Evolutionary conservation across 1,140 invertebrate genomes (phyloP).

Genomic region (Cryptotermes secundus): DNA sequence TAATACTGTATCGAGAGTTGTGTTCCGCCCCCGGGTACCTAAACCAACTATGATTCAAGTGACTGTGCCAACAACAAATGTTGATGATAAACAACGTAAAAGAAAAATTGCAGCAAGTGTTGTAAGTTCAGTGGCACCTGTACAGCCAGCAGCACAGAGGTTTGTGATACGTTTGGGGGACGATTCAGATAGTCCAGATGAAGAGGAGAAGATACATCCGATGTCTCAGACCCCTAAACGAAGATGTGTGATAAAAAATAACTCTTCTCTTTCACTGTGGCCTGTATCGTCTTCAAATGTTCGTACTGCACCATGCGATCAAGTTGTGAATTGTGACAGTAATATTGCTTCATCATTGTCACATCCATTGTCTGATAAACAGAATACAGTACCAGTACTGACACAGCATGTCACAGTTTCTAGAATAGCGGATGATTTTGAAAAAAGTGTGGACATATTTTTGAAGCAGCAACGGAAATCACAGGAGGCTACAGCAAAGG

Average conservation of each 20-base stretch:
- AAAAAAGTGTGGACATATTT: constrained; percentile 48
- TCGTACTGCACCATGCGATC: not conserved
- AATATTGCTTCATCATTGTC: too few relatives aligned
- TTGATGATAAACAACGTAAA: not conserved
- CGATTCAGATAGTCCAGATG: constrained; percentile 48
- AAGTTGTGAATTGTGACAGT: too few relatives aligned
- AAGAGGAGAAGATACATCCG: constrained; percentile 37
- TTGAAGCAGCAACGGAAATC: constrained; percentile 46
- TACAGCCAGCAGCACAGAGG: constrained; percentile 36
- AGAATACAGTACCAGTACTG: not conserved
- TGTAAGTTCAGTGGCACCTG: constrained; percentile 36
- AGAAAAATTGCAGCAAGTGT: not conserved
- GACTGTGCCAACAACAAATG: not conserved
- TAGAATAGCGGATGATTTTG: constrained; percentile 43
- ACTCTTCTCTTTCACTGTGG: not conserved
- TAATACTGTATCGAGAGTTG: not conserved
- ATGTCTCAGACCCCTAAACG: constrained; percentile 14
- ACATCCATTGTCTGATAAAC: not conserved
- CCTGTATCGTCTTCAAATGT: not conserved
- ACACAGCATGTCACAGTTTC: too few relatives aligned
- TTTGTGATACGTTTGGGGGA: constrained; percentile 48
- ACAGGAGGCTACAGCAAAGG: constrained; percentile 42
- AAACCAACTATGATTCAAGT: not conserved
- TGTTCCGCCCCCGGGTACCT: not conserved
- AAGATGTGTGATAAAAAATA: not conserved